phyloP scores from a whole-genome alignment of 2,888 invertebrate species.

The Pandemis cinnamomeana region DNA sequence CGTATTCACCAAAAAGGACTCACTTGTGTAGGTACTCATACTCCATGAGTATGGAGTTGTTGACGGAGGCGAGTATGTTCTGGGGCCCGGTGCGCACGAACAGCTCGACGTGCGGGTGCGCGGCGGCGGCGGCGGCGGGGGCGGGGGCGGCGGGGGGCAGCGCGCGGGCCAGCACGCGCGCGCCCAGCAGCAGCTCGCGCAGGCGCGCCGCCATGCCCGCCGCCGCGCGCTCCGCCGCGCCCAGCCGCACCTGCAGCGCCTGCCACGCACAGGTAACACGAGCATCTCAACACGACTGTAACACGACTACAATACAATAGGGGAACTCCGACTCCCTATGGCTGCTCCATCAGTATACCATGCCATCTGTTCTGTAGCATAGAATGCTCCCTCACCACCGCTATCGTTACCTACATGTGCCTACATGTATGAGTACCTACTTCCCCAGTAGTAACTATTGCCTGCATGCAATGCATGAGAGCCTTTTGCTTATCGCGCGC shows the following conservation, averaged over 20 bases:
- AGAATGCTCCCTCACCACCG: too few relatives aligned
- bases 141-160: constrained; percentile 57
- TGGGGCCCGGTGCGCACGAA: constrained; percentile 87
- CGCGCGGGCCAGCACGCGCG: constrained; percentile 76
- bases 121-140: constrained; percentile 74
- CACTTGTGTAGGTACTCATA: constrained; percentile 80
- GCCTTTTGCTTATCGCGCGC: too few relatives aligned
- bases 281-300: too few relatives aligned
- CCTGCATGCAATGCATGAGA: too few relatives aligned
- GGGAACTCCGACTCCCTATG: too few relatives aligned
- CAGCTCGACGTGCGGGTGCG: constrained; percentile 86
- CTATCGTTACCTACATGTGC: too few relatives aligned
- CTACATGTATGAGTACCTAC: too few relatives aligned
- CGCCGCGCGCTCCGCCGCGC: constrained; percentile 83
- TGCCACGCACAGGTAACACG: constrained; percentile 48
- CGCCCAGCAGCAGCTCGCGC: constrained; percentile 83
- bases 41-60: constrained; percentile 87
- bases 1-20: constrained; percentile 46
- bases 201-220: constrained; percentile 82
- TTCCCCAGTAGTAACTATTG: too few relatives aligned
- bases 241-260: constrained; percentile 84
- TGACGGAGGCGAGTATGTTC: constrained; percentile 87
- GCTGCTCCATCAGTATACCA: too few relatives aligned
- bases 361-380: too few relatives aligned
- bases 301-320: too few relatives aligned